Conservation (phyloP, 2,797 vertebrate species). For the Momotus momota region DNA sequence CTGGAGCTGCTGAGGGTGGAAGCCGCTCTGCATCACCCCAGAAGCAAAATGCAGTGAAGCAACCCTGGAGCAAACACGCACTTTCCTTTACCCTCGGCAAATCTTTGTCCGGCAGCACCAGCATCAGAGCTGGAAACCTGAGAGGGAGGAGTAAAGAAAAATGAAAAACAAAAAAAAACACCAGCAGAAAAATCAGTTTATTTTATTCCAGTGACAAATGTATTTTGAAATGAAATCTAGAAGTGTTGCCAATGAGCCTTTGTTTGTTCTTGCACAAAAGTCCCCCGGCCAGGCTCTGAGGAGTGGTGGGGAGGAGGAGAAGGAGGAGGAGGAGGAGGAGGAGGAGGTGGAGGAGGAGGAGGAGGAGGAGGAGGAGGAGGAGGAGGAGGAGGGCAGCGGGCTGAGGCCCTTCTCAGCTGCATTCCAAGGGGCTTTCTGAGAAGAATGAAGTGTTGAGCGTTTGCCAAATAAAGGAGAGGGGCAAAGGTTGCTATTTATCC, state of each 20-base stretch:
- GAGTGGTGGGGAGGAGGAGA: neutral
- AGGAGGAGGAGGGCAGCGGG: neutral
- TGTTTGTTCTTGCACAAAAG: slow-evolving; percentile 77
- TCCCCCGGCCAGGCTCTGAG: slow-evolving; percentile 61
- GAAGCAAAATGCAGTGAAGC: neutral
- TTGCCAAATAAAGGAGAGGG: slow-evolving; percentile 83
- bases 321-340: neutral
- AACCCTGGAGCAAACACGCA: neutral
- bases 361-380: neutral
- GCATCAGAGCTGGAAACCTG: neutral
- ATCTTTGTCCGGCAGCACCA: neutral
- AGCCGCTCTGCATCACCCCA: neutral
- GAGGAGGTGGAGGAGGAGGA: neutral
- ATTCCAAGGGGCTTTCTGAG: slow-evolving; percentile 82
- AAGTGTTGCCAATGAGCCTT: slow-evolving; percentile 83
- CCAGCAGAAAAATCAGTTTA: slow-evolving; percentile 77
- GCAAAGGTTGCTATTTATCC: slow-evolving; percentile 87
- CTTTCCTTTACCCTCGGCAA: neutral
- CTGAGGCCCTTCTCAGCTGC: slow-evolving; percentile 77
- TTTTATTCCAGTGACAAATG: slow-evolving; percentile 77
- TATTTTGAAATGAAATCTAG: slow-evolving; percentile 80
- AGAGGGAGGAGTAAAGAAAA: slow-evolving; percentile 67
- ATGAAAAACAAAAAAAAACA: neutral
- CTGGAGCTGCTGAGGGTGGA: neutral
- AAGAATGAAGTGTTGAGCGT: slow-evolving; percentile 81